Evolutionary conservation across 2,888 invertebrate species (phyloP).

Genomic region (Noctuana brunneofusca): DNA sequence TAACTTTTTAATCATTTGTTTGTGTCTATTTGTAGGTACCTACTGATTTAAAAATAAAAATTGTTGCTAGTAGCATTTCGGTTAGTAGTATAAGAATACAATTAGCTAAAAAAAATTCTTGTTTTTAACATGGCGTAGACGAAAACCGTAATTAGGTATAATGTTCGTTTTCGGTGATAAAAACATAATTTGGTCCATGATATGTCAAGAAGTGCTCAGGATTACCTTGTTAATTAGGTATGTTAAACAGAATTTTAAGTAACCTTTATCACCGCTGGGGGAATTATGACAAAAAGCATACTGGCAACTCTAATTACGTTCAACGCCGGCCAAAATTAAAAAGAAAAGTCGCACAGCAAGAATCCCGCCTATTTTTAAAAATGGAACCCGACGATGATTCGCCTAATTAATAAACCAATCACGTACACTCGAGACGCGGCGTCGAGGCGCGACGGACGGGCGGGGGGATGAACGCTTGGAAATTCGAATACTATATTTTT

Average conservation of each 20-base stretch:
- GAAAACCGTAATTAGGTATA: constrained; percentile 20
- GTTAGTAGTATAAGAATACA: too few species aligned
- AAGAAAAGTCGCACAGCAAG: constrained; percentile 79
- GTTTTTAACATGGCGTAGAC: not conserved
- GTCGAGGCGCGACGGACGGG: constrained; percentile 80
- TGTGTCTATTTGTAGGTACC: constrained; percentile 16
- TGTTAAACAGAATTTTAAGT: constrained; percentile 57
- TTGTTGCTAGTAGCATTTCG: too few species aligned
- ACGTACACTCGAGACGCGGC: constrained; percentile 82
- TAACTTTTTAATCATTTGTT: constrained; percentile 42
- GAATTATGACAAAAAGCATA: constrained; percentile 73
- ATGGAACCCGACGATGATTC: constrained; percentile 75
- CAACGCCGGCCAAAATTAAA: constrained; percentile 79
- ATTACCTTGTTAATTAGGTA: constrained; percentile 61
- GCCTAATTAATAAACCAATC: constrained; percentile 84
- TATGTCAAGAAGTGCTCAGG: constrained; percentile 46
- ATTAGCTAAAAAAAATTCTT: too few species aligned
- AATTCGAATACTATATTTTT: constrained; percentile 81
- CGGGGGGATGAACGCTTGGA: constrained; percentile 81
- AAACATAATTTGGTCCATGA: constrained; percentile 33
- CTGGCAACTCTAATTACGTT: constrained; percentile 78
- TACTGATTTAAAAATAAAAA: too few species aligned
- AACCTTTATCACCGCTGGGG: constrained; percentile 60
- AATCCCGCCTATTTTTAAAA: constrained; percentile 83
- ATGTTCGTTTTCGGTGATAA: constrained; percentile 15